Conservation (phyloP, 2,113 vertebrate species). For the Eptesicus fuscus region DNA sequence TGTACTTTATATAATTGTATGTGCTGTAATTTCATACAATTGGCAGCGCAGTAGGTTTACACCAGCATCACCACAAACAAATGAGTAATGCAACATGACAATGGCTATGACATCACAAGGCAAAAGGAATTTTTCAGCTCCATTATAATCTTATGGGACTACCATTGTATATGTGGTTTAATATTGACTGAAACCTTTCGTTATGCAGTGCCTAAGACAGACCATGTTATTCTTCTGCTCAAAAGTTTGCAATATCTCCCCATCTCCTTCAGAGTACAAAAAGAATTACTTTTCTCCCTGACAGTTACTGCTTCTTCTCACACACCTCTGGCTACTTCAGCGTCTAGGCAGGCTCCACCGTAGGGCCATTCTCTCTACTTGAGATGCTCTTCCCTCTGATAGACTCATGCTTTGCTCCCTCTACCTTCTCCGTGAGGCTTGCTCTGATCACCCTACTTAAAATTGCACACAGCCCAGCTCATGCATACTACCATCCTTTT, state of each 20-base stretch:
- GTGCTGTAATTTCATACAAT: not conserved
- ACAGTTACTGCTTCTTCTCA: not conserved
- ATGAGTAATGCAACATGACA: not conserved
- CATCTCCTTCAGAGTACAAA: not conserved
- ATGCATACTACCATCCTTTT: not conserved
- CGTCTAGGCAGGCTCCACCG: not conserved
- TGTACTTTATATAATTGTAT: not conserved
- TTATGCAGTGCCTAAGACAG: not conserved
- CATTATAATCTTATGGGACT: not conserved
- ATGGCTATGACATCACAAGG: not conserved
- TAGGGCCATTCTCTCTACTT: too few species aligned
- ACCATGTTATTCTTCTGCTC: not conserved
- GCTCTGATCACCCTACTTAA: not conserved
- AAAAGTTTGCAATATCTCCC: not conserved
- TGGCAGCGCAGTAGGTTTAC: not conserved
- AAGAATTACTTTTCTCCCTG: too few species aligned
- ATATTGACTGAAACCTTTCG: not conserved
- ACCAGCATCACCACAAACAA: not conserved
- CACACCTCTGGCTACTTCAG: not conserved
- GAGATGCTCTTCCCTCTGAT: not conserved
- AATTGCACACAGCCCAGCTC: not conserved
- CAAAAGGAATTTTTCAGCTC: not conserved
- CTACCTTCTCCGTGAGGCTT: not conserved
- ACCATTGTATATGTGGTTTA: not conserved
- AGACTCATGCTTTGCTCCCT: not conserved